Evolutionary conservation across 2,797 vertebrate species (phyloP), one percentile per base, ranked within the genome.

Genomic region (Fratercula arctica): DNA sequence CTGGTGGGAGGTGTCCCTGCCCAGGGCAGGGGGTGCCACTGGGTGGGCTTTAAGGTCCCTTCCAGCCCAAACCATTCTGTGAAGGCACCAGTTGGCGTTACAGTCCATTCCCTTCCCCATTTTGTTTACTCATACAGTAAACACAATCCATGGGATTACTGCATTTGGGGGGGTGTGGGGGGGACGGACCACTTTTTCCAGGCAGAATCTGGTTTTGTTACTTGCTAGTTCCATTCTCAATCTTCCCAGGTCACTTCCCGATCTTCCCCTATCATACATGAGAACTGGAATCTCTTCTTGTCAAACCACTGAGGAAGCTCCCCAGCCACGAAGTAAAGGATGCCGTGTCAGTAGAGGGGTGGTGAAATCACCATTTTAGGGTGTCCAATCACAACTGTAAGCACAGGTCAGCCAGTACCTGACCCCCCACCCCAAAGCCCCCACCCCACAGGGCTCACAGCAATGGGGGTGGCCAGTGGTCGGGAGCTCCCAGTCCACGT

Each of bases 111-210:
- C 9, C 41, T 8, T 31, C 48, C 24, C 8, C 1, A 0, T 28
- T 54, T 54, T 33, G 23, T 37, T 60, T 37, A 8, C 3, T 4
- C 21, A 3, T 3, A 1, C 28, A 4, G 4, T 3, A 4, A 11
- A 10, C 0, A 0, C 3, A 1, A 1, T 9, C 9, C 17, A 11
- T 5, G 67, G 41, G 17, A 13, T 66, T 29, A 2, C 3, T 43
- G 64, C 37, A 0, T 23, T 6, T 25, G 20, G 11, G 57, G 19
- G 14, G 1, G 39, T 41, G 35, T 35, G 35, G 10, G 3, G 8
- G 3, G 1, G 29, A 23, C 23, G 3, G 1, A 26, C 6, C 12
- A 0, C 25, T 39, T 74, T 25, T 25, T 17, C 57, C 75, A 21
- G 3, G 10, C 28, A 23, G 41, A 23, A 19, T 31, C 53, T 16